Base-by-base conservation (phyloP, 2,113 vertebrate genomes). In the Phodopus roborovskii region DNA sequence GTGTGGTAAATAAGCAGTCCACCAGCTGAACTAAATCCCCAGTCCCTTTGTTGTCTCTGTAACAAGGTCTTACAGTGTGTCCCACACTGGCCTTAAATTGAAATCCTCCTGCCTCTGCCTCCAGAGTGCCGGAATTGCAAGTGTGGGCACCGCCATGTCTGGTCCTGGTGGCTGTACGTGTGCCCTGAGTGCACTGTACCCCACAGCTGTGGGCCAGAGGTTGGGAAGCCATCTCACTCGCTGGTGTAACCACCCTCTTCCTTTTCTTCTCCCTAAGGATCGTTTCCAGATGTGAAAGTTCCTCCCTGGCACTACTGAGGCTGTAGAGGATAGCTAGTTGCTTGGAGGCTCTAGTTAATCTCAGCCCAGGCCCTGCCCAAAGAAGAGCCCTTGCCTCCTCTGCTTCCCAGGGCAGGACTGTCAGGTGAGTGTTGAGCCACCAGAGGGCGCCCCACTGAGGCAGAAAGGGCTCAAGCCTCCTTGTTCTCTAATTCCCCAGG, bases 221-320 rank as follows among this genome's bases (percentile, higher is more conserved):
- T 13, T 79, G 53, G 88, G 75, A 15, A 30, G 12, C 62, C 45
- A 0, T 48, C 50, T 58, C 17, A 87, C 66, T 45, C 53, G 0
- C 82, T 75, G 30, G 36, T n/a, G 36, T 83, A 45, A 82, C 7
- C 9, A 42, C 2, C 7, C 16, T 1, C 39, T 56, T 56, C 86
- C 39, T 9, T 68, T 5, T 33, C 16, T n/a, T 71, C 86, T 94
- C 5, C 2, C 89, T n/a, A 96, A 97, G 93, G 97, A 83, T 87
- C 66, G 82, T 93, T 88, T 8, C 70, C 82, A 68, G 92, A 96
- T 94, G 97, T 98, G 82, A 98, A 96, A 86, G 96, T 74, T 10
- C 91, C 33, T 95, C 28, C 95, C 11, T 0, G 66, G 68, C 71
- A 58, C 79, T 68, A 1, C 30, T 79, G 77, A 62, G 58, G 42